These are phyloP conservation scores for Ischnura elegans DNA, from an alignment of 2,888 invertebrate species.

Conservation along the genomic window DNA sequence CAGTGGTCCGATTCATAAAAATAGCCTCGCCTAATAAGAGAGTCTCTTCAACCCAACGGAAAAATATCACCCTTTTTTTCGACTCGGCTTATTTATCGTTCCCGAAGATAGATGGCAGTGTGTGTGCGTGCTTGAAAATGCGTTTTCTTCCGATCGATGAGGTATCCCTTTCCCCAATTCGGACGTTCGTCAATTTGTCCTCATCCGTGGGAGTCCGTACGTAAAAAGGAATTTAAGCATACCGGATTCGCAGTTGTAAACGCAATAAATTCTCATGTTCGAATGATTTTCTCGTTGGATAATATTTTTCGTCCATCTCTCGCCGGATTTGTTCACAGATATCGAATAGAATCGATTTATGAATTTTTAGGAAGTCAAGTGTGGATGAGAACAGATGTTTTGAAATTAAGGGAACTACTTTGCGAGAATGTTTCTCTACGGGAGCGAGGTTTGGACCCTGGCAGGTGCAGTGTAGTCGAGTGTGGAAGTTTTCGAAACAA, in stretches of 20 bases:
- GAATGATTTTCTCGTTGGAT: not conserved
- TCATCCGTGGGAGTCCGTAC: not conserved
- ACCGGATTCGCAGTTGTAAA: not conserved
- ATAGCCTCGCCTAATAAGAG: too few species aligned
- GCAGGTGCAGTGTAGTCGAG: too few species aligned
- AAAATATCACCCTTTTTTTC: not conserved
- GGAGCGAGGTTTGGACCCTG: too few species aligned
- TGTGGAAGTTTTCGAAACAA: too few species aligned
- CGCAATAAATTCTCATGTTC: not conserved
- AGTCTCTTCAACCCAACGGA: too few species aligned
- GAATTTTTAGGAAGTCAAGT: too few species aligned
- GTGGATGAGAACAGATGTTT: too few species aligned
- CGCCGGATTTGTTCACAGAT: not conserved
- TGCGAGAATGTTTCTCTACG: too few species aligned
- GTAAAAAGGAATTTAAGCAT: not conserved
- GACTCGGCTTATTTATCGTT: not conserved
- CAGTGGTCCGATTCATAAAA: too few species aligned
- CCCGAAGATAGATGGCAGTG: not conserved
- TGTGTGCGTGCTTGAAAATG: not conserved
- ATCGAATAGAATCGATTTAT: too few species aligned
- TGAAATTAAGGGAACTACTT: too few species aligned
- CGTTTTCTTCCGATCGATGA: not conserved
- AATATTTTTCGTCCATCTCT: not conserved
- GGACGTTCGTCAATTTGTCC: not conserved
- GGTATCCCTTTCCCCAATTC: not conserved